phyloP scores from a whole-genome alignment of 2,888 invertebrate genomes.

The Agriopis marginaria region DNA sequence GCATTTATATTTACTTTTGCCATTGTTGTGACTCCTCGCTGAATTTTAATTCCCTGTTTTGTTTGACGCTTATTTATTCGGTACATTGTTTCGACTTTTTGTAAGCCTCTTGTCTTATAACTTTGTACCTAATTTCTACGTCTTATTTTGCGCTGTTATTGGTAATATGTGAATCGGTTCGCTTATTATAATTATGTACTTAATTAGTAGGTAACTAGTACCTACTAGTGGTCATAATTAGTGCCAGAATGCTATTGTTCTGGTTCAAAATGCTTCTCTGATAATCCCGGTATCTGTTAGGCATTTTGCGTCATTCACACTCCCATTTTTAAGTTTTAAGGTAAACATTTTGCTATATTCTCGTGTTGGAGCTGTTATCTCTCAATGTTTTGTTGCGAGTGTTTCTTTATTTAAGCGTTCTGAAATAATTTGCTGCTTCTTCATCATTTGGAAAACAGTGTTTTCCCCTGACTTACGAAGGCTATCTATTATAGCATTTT shows the following conservation, averaged over 20 bases:
- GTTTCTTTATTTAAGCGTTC: conserved; percentile 9
- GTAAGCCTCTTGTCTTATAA: not conserved
- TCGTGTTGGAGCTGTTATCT: conserved; percentile 40
- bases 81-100: not conserved
- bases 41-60: not conserved
- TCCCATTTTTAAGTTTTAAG: conserved; percentile 45
- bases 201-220: not conserved
- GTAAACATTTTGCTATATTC: conserved; percentile 55
- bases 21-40: conserved; percentile 11
- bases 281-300: conserved; percentile 51
- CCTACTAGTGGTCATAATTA: not conserved
- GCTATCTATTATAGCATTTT: too few relatives aligned
- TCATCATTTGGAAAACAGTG: not conserved
- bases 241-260: conserved; percentile 44
- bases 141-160: conserved; percentile 1
- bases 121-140: not conserved
- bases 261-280: conserved; percentile 57
- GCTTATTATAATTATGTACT: not conserved
- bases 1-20: conserved; percentile 2
- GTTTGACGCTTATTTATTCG: not conserved
- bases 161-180: not conserved
- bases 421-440: conserved; percentile 22
- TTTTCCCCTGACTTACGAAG: too few relatives aligned
- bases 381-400: conserved; percentile 17
- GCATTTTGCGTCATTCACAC: conserved; percentile 60